Conservation (phyloP, 2,113 vertebrate genomes). For the Urocynchramus pylzowi region DNA sequence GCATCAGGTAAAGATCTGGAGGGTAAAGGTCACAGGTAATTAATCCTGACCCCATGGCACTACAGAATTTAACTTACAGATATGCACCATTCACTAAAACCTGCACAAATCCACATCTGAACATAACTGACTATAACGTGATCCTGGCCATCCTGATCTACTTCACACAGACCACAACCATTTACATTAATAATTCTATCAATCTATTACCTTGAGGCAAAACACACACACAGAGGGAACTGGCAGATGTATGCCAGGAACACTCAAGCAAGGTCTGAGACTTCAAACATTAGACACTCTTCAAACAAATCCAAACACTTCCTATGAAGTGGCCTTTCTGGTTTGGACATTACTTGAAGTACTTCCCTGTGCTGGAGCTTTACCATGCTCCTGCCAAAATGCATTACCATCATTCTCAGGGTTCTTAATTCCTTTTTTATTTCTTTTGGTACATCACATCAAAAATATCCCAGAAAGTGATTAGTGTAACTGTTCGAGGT, state of each 20-base stretch:
- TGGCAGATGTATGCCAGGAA: background rate
- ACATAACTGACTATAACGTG: background rate
- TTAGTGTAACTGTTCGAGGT: background rate
- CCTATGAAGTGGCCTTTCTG: background rate
- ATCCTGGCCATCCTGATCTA: background rate
- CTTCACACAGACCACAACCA: background rate
- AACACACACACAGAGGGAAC: background rate
- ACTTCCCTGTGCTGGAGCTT: background rate
- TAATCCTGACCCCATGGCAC: background rate
- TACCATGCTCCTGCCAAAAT: background rate
- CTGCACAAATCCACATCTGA: background rate
- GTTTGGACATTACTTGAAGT: background rate
- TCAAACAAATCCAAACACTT: background rate
- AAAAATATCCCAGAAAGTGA: background rate
- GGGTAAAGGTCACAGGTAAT: background rate
- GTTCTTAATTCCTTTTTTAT: background rate
- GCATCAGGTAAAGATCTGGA: background rate
- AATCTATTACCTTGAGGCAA: background rate
- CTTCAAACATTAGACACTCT: background rate
- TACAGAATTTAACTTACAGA: background rate
- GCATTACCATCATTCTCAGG: background rate
- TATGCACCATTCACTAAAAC: background rate
- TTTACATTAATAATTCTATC: background rate
- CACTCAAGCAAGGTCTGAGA: background rate
- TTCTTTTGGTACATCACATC: background rate